phyloP scores from a whole-genome alignment of 2,888 invertebrate species.

The Allacma fusca region DNA sequence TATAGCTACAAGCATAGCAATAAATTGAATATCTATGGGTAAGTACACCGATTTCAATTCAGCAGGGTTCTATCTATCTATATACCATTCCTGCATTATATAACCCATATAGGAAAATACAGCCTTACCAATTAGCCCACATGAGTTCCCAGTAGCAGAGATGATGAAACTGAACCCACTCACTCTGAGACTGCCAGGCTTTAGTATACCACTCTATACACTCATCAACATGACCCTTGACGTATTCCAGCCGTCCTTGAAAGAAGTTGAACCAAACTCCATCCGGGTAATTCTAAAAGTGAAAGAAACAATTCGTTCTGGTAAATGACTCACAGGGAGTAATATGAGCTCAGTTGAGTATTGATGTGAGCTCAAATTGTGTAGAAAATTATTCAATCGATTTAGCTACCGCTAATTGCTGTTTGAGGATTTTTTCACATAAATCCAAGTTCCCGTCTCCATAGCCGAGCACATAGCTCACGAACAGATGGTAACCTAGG shows the following conservation, averaged over 20 bases:
- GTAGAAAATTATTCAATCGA: background rate
- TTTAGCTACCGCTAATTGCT: constrained; percentile 71
- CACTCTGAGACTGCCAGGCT: constrained; percentile 81
- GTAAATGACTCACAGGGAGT: no score
- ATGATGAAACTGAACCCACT: constrained; percentile 92
- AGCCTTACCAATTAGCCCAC: constrained; percentile 82
- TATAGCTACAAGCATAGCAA: no score
- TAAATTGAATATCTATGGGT: no score
- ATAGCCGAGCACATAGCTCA: constrained; percentile 82
- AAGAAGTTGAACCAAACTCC: constrained; percentile 94
- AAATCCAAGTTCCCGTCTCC: constrained; percentile 80
- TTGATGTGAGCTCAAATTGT: constrained; percentile 1
- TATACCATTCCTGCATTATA: no score
- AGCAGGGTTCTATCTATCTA: no score
- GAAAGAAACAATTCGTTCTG: constrained; percentile 32
- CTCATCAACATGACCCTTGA: constrained; percentile 77
- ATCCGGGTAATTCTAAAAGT: constrained; percentile 73
- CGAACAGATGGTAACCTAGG: constrained; percentile 84
- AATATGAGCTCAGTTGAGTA: background rate
- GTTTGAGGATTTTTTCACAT: constrained; percentile 77
- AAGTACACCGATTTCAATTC: no score
- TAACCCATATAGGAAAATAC: background rate
- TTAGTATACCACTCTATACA: constrained; percentile 79
- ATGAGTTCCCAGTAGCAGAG: constrained; percentile 93
- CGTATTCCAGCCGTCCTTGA: constrained; percentile 83